Conservation (phyloP, 1,140 invertebrate species). For the Drosophila miranda region DNA sequence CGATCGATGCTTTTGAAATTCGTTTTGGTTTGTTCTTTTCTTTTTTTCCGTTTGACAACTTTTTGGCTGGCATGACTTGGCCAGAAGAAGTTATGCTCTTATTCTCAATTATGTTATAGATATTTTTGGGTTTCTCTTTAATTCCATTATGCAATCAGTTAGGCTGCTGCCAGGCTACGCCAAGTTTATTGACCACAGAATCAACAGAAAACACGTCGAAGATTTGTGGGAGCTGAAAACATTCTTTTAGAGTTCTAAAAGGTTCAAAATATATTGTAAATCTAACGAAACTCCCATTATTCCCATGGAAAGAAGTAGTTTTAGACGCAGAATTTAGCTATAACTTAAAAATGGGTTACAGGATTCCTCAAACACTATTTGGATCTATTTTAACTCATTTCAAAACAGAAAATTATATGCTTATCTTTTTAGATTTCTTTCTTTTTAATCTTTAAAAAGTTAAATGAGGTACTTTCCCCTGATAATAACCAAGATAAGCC, state of each 20-base stretch:
- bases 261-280: background rate
- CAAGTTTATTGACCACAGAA: conserved; percentile 74
- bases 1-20: conserved; percentile 54
- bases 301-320: too few relatives aligned
- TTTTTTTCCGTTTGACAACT: conserved; percentile 58
- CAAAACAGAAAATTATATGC: too few relatives aligned
- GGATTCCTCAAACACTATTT: too few relatives aligned
- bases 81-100: conserved; percentile 68
- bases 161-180: conserved; percentile 68
- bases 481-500: too few relatives aligned
- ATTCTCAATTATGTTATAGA: conserved; percentile 80
- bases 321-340: too few relatives aligned
- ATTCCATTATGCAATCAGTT: conserved; percentile 77
- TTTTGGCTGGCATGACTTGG: conserved; percentile 68
- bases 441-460: too few relatives aligned
- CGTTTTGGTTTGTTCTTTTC: conserved; percentile 49
- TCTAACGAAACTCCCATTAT: too few relatives aligned
- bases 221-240: conserved; percentile 20
- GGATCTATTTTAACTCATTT: too few relatives aligned
- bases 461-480: too few relatives aligned
- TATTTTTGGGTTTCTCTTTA: conserved; percentile 50
- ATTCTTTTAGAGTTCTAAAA: conserved; percentile 4
- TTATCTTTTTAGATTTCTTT: too few relatives aligned
- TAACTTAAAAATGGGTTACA: too few relatives aligned
- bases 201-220: background rate